Evolutionary conservation across 2,797 vertebrate genomes (phyloP), one percentile per base, ranked within the genome.

Genomic region (Loriculus beryllinus): DNA sequence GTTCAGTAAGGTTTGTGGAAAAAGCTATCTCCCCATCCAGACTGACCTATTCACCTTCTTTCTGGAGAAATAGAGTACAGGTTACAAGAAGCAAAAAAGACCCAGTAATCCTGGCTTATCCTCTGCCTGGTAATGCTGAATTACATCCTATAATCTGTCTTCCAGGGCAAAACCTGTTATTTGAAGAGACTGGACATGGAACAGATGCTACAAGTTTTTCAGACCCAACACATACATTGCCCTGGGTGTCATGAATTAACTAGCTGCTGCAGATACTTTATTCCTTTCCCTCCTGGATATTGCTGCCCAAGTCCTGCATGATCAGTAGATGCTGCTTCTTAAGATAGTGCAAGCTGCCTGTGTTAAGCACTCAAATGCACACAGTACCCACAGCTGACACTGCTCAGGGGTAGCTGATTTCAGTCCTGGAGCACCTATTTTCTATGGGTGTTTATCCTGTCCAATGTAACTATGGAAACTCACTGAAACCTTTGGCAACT

Each of bases 91-190:
- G 47, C 12, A 60, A 72, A 91, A 84, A 70, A 91, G 45, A 70
- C 28, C 33, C 8, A 0, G 23, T 86, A 91, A 93, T 84, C 67
- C 92, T 88, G 56, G 23, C 37, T 86, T 88, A 76, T 83, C 63
- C 54, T 91, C 62, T 40, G 42, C 49, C 76, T 78, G 39, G 42
- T 35, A 67, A 75, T 65, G 62, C 54, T 52, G 57, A 88, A 77
- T 71, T 95, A 75, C 69, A 83, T 83, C 42, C 79, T 65, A 57
- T 86, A 95, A 90, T 92, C 75, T 68, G 18, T 62, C 52, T 79
- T 77, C 28, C 71, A 94, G 33, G 29, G 28, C 72, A 89, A 48
- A 93, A 31, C 29, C 72, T 91, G 28, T 80, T 93, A 81, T 81
- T 75, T 71, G 40, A 93, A 75, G 52, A 51, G 77, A 65, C 0